These are phyloP conservation scores for Argentina silus DNA, from an alignment of 2,797 vertebrate genomes.

Conservation along the genomic window DNA sequence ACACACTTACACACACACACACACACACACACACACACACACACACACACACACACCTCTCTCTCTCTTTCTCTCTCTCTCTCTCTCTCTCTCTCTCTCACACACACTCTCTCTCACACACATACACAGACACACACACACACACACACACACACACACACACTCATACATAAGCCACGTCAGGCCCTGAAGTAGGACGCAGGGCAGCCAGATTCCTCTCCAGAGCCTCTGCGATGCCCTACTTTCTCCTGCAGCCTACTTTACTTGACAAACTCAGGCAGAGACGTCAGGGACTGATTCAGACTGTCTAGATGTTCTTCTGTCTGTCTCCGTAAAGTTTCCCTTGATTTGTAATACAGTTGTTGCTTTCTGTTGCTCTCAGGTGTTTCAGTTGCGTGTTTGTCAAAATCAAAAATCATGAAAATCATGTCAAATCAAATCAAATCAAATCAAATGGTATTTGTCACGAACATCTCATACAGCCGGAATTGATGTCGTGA, in stretches of 20 bases:
- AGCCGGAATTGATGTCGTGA: too few species aligned
- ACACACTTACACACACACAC: not conserved
- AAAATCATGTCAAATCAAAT: too few species aligned
- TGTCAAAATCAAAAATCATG: not conserved
- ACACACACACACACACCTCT: slow-evolving; percentile 15
- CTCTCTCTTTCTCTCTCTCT: too few species aligned
- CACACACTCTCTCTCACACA: too few species aligned
- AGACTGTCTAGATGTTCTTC: not conserved
- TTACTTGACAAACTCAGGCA: slow-evolving; percentile 49
- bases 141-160: not conserved
- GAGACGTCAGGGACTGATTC: slow-evolving; percentile 24
- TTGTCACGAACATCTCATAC: too few species aligned
- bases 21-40: slow-evolving; percentile 20
- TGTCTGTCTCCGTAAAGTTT: not conserved
- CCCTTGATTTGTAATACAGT: not conserved
- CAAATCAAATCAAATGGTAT: too few species aligned
- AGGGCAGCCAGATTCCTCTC: slow-evolving; percentile 72
- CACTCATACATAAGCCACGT: slow-evolving; percentile 53
- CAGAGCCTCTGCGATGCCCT: slow-evolving; percentile 68
- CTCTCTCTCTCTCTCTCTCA: too few species aligned
- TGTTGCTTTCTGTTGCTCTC: not conserved
- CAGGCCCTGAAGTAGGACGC: slow-evolving; percentile 72
- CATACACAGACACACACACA: slow-evolving; percentile 3
- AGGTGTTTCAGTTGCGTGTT: not conserved
- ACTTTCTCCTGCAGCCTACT: slow-evolving; percentile 74